A percentile compares a stretch with the other conserved stretches of the same genome.
Evolutionary conservation across 2,888 invertebrate genomes (phyloP).

Genomic region (Cephus pygmeus): DNA sequence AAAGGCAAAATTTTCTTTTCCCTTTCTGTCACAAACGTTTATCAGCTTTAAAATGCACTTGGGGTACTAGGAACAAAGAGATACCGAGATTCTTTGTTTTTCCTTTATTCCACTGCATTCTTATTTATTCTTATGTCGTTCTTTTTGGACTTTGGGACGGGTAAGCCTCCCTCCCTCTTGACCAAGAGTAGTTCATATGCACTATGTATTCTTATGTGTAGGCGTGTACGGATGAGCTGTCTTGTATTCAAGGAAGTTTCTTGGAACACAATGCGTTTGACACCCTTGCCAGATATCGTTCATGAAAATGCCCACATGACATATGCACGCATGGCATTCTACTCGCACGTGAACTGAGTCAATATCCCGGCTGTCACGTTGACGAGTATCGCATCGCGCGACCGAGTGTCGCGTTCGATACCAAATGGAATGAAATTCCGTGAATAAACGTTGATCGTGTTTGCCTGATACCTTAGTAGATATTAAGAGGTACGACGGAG

Average conservation of each 20-base stretch:
- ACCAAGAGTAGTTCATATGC: not conserved
- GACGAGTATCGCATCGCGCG: constrained; percentile 18
- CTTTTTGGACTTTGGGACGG: not conserved
- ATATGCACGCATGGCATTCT: constrained; percentile 26
- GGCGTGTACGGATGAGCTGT: not conserved
- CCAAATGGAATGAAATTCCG: constrained; percentile 22
- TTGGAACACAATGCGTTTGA: not conserved
- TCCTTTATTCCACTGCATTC: not conserved
- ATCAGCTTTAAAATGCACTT: not conserved
- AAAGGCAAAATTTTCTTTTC: not conserved
- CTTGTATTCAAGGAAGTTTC: not conserved
- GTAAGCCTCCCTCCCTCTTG: not conserved
- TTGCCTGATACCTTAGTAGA: not conserved
- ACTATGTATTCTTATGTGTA: not conserved
- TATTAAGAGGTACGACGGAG: not conserved
- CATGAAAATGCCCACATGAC: constrained; percentile 13
- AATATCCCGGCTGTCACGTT: constrained; percentile 48
- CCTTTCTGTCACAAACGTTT: not conserved
- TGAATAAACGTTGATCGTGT: not conserved
- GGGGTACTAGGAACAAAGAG: not conserved
- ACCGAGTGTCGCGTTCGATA: constrained; percentile 7
- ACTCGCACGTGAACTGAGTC: constrained; percentile 44
- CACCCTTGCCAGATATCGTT: not conserved
- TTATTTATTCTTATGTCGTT: not conserved
- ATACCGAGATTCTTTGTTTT: not conserved